Conservation (phyloP, 53 echinoderm and acorn worm genomes). For the Echinarachnius parma region DNA sequence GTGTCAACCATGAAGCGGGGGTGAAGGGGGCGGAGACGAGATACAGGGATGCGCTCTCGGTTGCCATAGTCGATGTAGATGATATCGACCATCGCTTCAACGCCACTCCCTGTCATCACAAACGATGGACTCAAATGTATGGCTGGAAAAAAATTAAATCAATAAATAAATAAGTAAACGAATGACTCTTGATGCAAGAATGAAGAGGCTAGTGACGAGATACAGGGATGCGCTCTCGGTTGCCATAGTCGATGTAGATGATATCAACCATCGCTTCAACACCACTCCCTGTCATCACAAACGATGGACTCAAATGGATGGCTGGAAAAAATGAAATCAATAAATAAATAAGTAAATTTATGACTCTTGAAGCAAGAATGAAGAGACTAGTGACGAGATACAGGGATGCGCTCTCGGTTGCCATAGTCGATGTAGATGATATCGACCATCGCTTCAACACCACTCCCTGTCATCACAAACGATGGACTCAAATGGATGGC, state of each 20-base stretch:
- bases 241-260: slow-evolving; percentile 89
- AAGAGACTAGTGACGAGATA: slow-evolving; percentile 51
- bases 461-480: slow-evolving; percentile 2
- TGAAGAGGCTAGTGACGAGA: slow-evolving; percentile 57
- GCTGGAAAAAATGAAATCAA: no score
- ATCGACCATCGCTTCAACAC: slow-evolving; percentile 56
- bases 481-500: slow-evolving; percentile 20
- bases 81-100: slow-evolving; percentile 56
- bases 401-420: slow-evolving; percentile 63
- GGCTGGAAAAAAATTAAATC: no score
- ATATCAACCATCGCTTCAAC: slow-evolving; percentile 68
- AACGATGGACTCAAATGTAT: slow-evolving; percentile 16
- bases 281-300: slow-evolving; percentile 3
- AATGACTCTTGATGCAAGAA: slow-evolving; percentile 51
- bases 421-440: slow-evolving; percentile 91
- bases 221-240: slow-evolving; percentile 58
- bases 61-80: slow-evolving; percentile 93
- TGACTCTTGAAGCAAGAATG: slow-evolving; percentile 56
- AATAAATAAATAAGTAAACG: no score
- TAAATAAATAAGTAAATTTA: no score
- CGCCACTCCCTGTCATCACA: slow-evolving; percentile 2
- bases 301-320: slow-evolving; percentile 14
- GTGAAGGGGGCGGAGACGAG: slow-evolving; percentile 59
- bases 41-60: slow-evolving; percentile 52
- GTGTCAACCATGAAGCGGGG: slow-evolving; percentile 58